Percentiles rank a stretch among this genome's conserved stretches.
Evolutionary conservation across 2,888 invertebrate species (phyloP).

Genomic region (Synergus gifuensis): DNA sequence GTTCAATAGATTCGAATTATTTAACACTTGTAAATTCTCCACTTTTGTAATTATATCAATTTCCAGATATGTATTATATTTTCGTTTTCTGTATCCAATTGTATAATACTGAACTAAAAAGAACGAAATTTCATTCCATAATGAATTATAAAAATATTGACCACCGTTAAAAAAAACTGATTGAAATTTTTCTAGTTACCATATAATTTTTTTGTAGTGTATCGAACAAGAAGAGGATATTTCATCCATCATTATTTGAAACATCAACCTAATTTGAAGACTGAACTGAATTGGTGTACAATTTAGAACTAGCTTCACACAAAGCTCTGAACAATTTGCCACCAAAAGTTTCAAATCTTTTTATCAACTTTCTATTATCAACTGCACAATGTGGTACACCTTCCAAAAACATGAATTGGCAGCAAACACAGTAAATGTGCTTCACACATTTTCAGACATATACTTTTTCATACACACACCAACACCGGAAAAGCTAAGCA

Average conservation of each 20-base stretch:
- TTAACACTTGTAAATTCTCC: background rate
- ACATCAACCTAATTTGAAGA: too few species aligned
- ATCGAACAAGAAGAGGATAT: too few species aligned
- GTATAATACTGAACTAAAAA: background rate
- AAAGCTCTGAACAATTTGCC: background rate
- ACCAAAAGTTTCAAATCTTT: background rate
- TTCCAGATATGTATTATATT: background rate
- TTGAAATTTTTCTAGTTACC: too few species aligned
- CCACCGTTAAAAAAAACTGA: too few species aligned
- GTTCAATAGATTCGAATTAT: background rate
- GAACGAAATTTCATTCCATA: too few species aligned
- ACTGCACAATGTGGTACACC: constrained; percentile 1
- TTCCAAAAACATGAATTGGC: constrained; percentile 25
- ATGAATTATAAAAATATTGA: too few species aligned
- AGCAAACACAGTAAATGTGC: background rate
- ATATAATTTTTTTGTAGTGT: too few species aligned
- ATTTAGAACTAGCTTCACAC: background rate
- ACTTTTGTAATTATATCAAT: background rate
- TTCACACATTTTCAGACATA: background rate
- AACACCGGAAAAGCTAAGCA: constrained; percentile 9
- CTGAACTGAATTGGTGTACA: too few species aligned
- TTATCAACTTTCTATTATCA: constrained; percentile 6
- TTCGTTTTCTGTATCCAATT: background rate
- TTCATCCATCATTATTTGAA: too few species aligned
- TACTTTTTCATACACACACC: background rate